Base-by-base conservation (phyloP, 2,888 invertebrate species). In the Eupithecia pulchellata region DNA sequence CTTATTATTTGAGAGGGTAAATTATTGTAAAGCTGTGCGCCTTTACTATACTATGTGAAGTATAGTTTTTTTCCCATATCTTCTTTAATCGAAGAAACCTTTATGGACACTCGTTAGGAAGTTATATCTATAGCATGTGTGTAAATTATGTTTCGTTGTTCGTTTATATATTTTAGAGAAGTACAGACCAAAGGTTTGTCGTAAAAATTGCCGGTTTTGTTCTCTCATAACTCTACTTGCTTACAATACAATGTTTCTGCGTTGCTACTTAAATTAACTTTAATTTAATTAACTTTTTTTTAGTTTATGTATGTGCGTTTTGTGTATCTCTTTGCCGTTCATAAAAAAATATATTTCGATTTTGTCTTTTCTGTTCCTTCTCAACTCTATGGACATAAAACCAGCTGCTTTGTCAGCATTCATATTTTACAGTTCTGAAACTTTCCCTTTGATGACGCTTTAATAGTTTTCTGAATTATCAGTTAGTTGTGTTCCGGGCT, bases 391-490 rank as follows among this genome's bases (percentile, higher is more conserved):
- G 32, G 32, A 14, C 32, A 20, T 60, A 60, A n/a, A 29, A 60
- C 30, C 60, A 32, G 11, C 57, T 29, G 27, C 29, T n/a, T 32
- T 60, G 57, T 29, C 60, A 32, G 60, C 32, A 29, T 29, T 57
- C 32, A n/a, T 60, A 60, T 32, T 83, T 84, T 82, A 68, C 76
- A 77, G 81, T 77, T 81, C 74, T 78, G 65, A 71, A 84, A 86
- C 84, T 85, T 86, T 82, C 29, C 71, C 84, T 86, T 85, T 86
- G 86, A 84, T 77, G 75, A 78, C 79, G 79, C 78, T 81, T 78
- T 52, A 52, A 78, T 78, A 80, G 75, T 71, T 81, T 73, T 52
- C 52, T 39, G 34, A 69, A 66, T 66, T 72, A 55, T 66, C 66
- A 66, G 58, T 68, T 57, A 63, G 57, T 62, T 60, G 29, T 32